Evolutionary conservation across 2,888 invertebrate species (phyloP), one percentile per base, ranked within the genome.

Genomic region (Monopis laevigella): DNA sequence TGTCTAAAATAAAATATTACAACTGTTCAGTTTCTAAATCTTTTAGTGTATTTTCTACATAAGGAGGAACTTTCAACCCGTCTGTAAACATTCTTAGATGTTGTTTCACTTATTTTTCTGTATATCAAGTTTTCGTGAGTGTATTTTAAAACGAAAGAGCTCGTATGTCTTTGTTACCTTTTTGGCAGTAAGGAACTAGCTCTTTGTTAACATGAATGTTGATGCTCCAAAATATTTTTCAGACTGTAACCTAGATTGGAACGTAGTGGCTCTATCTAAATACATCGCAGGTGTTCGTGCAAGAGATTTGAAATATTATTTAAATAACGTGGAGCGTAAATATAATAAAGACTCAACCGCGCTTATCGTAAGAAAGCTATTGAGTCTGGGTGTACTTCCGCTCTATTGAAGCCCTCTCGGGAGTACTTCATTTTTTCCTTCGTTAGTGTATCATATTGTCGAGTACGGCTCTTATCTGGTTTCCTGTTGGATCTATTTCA

Each of bases 351-450:
- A 30, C 38, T 38, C 17, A 36, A 27, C 29, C 11, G 17, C 17
- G 42, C 42, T 42, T 42, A 38, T 42, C 36, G 17, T 27, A 29
- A 17, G 18, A 19, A 34, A 41, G 24, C 21, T 29, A 26, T 13
- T 18, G 19, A 40, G 19, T 14, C 10, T 26, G 29, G 17, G 40
- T 28, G 6, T 18, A 13, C 29, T 4, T 18, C 12, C 38, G 44
- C 30, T 38, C 24, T 26, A 28, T 40, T n/a, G 50, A 53, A 49
- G 52, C 47, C 47, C 53, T 51, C 47, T 52, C 51, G 40, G 39
- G 35, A 59, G 56, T 48, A 53, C 51, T 58, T 59, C 52, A 57
- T 61, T 62, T 36, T 60, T 57, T 56, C 51, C 51, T 53, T 61
- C 58, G 54, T 64, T 61, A 62, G 43, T 44, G 42, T 43, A 45